Conservation (phyloP, 2,888 invertebrate species). For the Bellardia bayeri region DNA sequence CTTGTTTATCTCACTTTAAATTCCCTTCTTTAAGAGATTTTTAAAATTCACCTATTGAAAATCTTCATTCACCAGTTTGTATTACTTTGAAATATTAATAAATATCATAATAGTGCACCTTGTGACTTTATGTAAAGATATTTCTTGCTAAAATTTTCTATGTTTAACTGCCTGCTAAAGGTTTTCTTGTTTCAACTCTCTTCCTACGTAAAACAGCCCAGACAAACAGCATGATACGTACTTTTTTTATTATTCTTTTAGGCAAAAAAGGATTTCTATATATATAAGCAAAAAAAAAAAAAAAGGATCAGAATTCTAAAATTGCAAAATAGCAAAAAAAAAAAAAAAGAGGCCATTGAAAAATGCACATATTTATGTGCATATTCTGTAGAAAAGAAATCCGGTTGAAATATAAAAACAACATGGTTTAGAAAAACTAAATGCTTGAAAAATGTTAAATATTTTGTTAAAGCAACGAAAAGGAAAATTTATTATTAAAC, state of each 20-base stretch:
- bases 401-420: not conserved
- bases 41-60: not conserved
- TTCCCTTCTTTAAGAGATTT: too few relatives aligned
- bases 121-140: constrained; percentile 47
- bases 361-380: not conserved
- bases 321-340: not conserved
- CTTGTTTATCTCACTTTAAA: too few relatives aligned
- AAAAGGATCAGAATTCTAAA: constrained; percentile 7
- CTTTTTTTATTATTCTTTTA: not conserved
- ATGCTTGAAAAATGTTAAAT: not conserved
- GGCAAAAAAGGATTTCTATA: constrained; percentile 2
- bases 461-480: not conserved
- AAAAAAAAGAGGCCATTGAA: constrained; percentile 18
- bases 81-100: constrained; percentile 59
- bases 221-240: constrained; percentile 40
- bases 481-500: not conserved
- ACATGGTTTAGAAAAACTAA: not conserved
- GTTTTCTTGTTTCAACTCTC: constrained; percentile 3
- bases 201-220: not conserved
- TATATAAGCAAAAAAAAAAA: constrained; percentile 1
- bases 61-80: not conserved
- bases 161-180: not conserved
- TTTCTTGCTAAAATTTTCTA: not conserved
- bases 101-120: constrained; percentile 57
- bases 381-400: not conserved